Percentiles rank a stretch among this genome's conserved stretches.
Conservation (phyloP, 1,140 invertebrate genomes). For the Panagrolaimus sp. region DNA sequence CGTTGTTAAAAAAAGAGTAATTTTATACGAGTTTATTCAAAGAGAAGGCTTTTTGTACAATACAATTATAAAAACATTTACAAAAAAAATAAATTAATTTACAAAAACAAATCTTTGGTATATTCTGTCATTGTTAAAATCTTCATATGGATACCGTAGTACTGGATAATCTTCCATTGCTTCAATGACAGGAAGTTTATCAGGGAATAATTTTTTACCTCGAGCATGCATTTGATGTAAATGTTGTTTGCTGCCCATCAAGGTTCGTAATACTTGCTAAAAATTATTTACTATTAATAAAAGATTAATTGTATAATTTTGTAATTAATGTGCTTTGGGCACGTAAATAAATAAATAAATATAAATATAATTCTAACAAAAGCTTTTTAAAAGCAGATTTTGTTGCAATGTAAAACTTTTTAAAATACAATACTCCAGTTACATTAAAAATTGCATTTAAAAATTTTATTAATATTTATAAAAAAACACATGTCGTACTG, state of each 20-base stretch:
- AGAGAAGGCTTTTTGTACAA: not conserved
- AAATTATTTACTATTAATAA: not conserved
- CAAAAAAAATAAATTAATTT: not conserved
- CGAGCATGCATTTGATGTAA: not conserved
- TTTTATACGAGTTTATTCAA: not conserved
- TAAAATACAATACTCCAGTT: too few relatives aligned
- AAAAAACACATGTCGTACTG: too few relatives aligned
- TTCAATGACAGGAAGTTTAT: not conserved
- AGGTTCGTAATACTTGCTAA: not conserved
- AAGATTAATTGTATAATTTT: too few relatives aligned
- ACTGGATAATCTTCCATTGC: not conserved
- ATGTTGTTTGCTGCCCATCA: conserved; percentile 4
- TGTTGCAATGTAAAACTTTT: too few relatives aligned
- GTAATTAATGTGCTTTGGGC: too few relatives aligned
- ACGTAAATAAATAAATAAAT: too few relatives aligned
- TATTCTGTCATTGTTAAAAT: not conserved
- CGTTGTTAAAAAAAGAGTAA: too few relatives aligned
- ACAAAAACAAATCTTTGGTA: not conserved
- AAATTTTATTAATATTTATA: too few relatives aligned
- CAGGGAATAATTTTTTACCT: conserved; percentile 10
- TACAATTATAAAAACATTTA: not conserved
- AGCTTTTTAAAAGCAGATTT: too few relatives aligned
- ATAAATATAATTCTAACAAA: too few relatives aligned
- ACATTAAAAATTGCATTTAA: too few relatives aligned
- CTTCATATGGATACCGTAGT: not conserved